phyloP scores from a whole-genome alignment of 1,140 invertebrate species.

The Propsilocerus akamusi region DNA sequence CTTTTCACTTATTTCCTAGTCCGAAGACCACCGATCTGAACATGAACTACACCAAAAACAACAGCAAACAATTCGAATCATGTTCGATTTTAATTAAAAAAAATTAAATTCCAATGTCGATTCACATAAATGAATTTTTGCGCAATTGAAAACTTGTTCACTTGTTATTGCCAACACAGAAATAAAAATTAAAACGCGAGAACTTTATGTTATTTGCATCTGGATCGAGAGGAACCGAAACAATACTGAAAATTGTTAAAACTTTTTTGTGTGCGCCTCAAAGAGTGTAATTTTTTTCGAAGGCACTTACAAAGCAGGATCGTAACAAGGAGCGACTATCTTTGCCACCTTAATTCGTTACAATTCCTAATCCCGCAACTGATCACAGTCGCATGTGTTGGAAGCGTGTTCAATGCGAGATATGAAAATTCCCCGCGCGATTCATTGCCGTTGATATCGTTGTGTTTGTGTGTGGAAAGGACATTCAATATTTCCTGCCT shows the following conservation, averaged over 20 bases:
- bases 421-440: too few species aligned
- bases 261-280: background rate
- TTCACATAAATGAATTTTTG: too few species aligned
- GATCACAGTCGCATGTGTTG: too few species aligned
- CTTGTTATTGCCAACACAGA: background rate
- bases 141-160: background rate
- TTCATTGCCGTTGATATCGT: background rate
- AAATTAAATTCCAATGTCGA: too few species aligned
- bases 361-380: too few species aligned
- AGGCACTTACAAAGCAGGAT: too few species aligned
- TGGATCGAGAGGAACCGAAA: background rate
- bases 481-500: background rate
- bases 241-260: background rate
- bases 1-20: background rate
- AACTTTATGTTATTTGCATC: background rate
- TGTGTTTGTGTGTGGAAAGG: background rate
- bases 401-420: too few species aligned
- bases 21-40: background rate
- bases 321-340: too few species aligned
- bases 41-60: background rate
- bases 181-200: background rate
- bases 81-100: constrained; percentile 1
- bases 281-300: too few species aligned
- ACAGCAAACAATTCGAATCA: background rate
- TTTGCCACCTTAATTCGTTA: too few species aligned